Evolutionary conservation across 1,140 invertebrate genomes (phyloP).

Genomic region (Yoshiicerus persimilis): DNA sequence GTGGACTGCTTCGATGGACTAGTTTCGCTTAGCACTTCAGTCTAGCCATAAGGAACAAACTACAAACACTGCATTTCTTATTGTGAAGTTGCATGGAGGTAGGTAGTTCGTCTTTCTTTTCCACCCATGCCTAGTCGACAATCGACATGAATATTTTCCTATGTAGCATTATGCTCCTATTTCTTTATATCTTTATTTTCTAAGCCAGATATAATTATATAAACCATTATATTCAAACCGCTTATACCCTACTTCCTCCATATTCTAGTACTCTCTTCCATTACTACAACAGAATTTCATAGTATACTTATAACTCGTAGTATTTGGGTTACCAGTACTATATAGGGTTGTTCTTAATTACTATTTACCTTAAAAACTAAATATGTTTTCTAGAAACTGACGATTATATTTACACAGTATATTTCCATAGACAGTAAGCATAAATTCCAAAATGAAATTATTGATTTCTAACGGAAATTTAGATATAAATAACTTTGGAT

Average conservation of each 20-base stretch:
- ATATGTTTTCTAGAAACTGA: too few species aligned
- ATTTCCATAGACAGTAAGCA: too few species aligned
- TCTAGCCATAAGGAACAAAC: not conserved
- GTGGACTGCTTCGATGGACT: not conserved
- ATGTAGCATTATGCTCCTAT: not conserved
- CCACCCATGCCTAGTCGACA: not conserved
- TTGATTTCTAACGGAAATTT: too few species aligned
- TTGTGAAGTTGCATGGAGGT: not conserved
- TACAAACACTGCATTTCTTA: not conserved
- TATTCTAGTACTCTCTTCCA: not conserved
- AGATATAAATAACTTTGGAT: too few species aligned
- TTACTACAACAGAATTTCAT: not conserved
- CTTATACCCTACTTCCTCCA: not conserved
- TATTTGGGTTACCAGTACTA: too few species aligned
- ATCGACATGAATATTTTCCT: not conserved
- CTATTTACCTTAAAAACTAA: too few species aligned
- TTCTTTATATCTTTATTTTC: not conserved
- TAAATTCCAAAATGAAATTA: too few species aligned
- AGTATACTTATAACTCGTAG: not conserved
- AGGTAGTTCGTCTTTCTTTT: not conserved
- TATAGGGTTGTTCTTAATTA: not conserved
- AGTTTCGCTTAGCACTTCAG: not conserved
- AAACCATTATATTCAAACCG: too few species aligned
- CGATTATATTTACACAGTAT: too few species aligned
- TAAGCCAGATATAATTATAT: not conserved